Evolutionary conservation across 2,113 vertebrate species (phyloP).

Genomic region (Tapirus terrestris): DNA sequence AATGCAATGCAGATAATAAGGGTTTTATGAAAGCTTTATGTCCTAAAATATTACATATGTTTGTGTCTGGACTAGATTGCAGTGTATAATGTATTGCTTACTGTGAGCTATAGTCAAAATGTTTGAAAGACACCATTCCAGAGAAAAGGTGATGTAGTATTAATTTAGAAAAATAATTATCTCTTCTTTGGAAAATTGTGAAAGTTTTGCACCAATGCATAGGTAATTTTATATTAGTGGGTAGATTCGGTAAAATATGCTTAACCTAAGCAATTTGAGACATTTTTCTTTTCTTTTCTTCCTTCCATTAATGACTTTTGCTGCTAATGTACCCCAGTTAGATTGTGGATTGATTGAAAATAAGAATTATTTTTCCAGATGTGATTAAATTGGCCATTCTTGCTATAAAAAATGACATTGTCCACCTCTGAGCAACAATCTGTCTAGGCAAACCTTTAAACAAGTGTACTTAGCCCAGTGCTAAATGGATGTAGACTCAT

Average conservation of each 20-base stretch:
- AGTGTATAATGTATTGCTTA: neutral
- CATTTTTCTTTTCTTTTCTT: constrained; percentile 10
- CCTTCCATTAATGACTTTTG: constrained; percentile 25
- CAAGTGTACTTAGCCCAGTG: neutral
- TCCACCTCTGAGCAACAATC: neutral
- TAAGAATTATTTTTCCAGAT: constrained; percentile 34
- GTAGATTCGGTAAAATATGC: constrained; percentile 30
- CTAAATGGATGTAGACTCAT: neutral
- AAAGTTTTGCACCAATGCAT: neutral
- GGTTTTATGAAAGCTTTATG: constrained; percentile 29
- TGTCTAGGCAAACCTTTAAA: neutral
- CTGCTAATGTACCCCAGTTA: neutral
- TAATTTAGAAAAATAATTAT: constrained; percentile 33
- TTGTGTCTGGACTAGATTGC: neutral
- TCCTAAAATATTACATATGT: neutral
- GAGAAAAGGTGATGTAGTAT: constrained; percentile 6
- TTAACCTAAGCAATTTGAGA: constrained; percentile 19
- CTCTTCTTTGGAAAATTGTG: constrained; percentile 24
- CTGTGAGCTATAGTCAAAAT: neutral
- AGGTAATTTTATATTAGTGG: constrained; percentile 30
- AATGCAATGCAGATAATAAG: neutral
- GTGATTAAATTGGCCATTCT: neutral
- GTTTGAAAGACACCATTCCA: neutral
- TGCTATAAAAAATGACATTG: constrained; percentile 9
- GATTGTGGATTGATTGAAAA: constrained; percentile 23